Evolutionary conservation across 2,113 vertebrate species (phyloP).

Genomic region (Rafetus swinhoei): DNA sequence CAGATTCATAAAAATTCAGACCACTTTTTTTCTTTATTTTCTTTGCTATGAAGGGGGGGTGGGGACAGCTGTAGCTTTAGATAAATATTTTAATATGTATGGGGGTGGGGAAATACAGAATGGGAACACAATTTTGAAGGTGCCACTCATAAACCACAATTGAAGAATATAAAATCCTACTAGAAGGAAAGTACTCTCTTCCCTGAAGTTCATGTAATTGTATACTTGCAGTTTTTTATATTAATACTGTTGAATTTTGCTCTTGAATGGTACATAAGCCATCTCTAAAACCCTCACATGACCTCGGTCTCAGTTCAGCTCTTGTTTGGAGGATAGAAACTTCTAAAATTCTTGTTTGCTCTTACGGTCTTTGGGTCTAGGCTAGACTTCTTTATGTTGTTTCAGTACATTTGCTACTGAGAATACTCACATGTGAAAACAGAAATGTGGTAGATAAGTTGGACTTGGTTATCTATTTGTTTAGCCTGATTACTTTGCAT

Average conservation of each 20-base stretch:
- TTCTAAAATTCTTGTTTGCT: not conserved
- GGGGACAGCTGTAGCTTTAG: constrained; percentile 17
- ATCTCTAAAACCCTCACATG: not conserved
- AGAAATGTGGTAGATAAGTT: not conserved
- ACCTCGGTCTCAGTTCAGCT: not conserved
- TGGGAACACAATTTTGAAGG: not conserved
- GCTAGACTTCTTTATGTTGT: not conserved
- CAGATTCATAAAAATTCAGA: constrained; percentile 41
- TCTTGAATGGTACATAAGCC: not conserved
- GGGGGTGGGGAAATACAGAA: not conserved
- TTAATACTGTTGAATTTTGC: not conserved
- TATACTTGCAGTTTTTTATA: not conserved
- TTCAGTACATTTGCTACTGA: not conserved
- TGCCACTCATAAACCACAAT: not conserved
- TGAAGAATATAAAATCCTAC: not conserved
- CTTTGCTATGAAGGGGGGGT: not conserved
- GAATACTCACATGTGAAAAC: not conserved
- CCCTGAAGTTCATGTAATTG: not conserved
- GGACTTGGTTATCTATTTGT: not conserved
- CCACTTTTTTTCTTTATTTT: constrained; percentile 27
- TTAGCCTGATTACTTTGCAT: too few species aligned
- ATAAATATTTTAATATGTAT: not conserved
- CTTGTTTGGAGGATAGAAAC: not conserved
- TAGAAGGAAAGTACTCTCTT: not conserved
- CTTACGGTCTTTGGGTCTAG: not conserved